Evolutionary conservation across 2,888 invertebrate species (phyloP), one percentile per base, ranked within the genome.

Genomic region (Cremastobaeus sp.): DNA sequence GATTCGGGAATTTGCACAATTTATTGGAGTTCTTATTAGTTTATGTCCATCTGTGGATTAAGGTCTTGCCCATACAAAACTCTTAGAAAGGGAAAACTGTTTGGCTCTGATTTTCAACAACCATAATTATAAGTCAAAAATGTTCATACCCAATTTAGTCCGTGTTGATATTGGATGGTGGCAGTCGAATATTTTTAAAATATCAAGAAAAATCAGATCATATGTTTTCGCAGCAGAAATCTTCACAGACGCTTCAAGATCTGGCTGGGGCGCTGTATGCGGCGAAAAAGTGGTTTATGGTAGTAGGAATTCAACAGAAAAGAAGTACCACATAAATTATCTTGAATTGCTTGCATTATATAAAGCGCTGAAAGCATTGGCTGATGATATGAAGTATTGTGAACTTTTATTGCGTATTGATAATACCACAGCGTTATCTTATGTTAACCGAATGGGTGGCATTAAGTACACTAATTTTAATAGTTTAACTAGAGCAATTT

Each of bases 301-400:
- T 14, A 14, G 2, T 17, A 45, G 45, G 50, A 17, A 14, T 11
- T 3, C 0, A 0, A 17, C 45, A 14, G 21, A 59, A n/a, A 59
- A 43, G 14, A 45, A 18, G 14, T 21, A 25, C 11, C 59, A 59
- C 11, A 41, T 57, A n/a, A 57, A 43, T 57, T 57, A 43, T 32
- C 14, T 43, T 1, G 34, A 57, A 8, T 18, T 32, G 2, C n/a
- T 30, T 5, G 57, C 57, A 1, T 5, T 34, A 8, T 57, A 28
- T 39, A 43, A 32, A 41, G 57, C 43, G 2, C 43, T 57, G 18
- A 9, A 6, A 18, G 8, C 12, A 9, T 32, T 57, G 30, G 3
- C 5, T 8, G 21, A 41, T 2, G 32, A 52, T 6, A 15, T 18
- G 14, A 37, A 25, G 1, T 21, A 45, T 45, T 59, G 47, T 25